Base-by-base conservation (phyloP, 2,113 vertebrate genomes). In the Gobius niger region DNA sequence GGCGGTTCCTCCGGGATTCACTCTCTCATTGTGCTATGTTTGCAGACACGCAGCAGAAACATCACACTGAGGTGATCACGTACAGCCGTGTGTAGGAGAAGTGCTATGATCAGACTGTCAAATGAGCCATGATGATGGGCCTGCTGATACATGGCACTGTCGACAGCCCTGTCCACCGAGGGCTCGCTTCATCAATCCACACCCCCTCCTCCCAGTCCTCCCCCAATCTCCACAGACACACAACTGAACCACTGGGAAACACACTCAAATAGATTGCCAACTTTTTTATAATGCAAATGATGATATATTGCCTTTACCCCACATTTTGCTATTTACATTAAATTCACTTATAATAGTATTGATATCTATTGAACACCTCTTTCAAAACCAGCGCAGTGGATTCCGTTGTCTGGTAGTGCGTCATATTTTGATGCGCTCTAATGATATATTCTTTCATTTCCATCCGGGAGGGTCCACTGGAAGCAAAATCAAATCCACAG, bases 31-130 rank as follows among this genome's bases (percentile, higher is more conserved):
- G 68, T 77, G 71, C 75, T 78, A 70, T 81, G 81, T 84, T 88
- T 84, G 80, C 78, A 67, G 63, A 76, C 75, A 74, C 66, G 77
- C 76, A 70, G 76, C 72, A 2, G 65, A 83, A 76, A 82, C 18
- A n/a, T 72, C 73, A 82, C 82, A 75, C 85, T 77, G 76, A 78
- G 78, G 81, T 77, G 65, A 69, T 65, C 64, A 75, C 80, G 84
- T 77, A 75, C 75, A 60, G 40, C 77, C 51, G 74, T 42, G 16
- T 73, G 42, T 41, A 78, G 70, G 81, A 70, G 47, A 64, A 73
- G 78, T 69, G 78, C 71, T 12, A 63, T 75, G 82, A 86, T 90
- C 85, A 88, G 87, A 86, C 85, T 73, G 80, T 83, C 51, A 81
- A 85, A 82, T 79, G 83, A 88, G 78, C 70, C 67, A 44, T 76